Evolutionary conservation across 2,797 vertebrate species (phyloP).

Genomic region (Clarias fuscus): DNA sequence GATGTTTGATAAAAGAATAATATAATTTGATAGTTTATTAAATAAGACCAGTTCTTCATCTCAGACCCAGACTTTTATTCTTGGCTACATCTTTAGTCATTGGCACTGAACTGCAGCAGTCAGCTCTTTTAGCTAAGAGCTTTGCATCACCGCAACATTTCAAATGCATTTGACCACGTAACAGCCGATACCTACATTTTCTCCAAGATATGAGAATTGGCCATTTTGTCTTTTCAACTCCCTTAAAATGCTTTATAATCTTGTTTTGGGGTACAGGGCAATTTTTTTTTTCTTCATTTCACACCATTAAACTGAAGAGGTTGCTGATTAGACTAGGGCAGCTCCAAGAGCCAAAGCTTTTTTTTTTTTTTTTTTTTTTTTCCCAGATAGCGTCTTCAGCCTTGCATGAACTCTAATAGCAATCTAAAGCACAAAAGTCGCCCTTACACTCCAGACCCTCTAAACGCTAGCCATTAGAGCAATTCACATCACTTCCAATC

Average conservation of each 20-base stretch:
- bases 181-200: not conserved
- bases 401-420: conserved; percentile 21
- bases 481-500: conserved; percentile 34
- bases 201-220: not conserved
- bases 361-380: not conserved
- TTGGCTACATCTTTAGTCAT: not conserved
- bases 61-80: not conserved
- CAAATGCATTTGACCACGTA: conserved; percentile 7
- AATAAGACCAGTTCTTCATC: not conserved
- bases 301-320: conserved; percentile 16
- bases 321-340: conserved; percentile 10
- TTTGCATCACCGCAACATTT: conserved; percentile 10
- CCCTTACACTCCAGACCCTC: conserved; percentile 33
- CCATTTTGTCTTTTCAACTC: conserved; percentile 2
- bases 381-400: conserved; percentile 10
- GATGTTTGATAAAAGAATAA: conserved; percentile 21
- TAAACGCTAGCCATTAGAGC: conserved; percentile 50
- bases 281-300: not conserved
- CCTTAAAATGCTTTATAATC: not conserved
- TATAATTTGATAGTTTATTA: conserved; percentile 18
- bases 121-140: conserved; percentile 11
- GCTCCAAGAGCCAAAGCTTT: not conserved
- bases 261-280: conserved; percentile 20
- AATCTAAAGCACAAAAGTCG: conserved; percentile 25
- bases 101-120: not conserved